Percentiles rank a stretch among this genome's conserved stretches.
phyloP scores from a whole-genome alignment of 1,140 invertebrate genomes.

The Heliothis virescens region DNA sequence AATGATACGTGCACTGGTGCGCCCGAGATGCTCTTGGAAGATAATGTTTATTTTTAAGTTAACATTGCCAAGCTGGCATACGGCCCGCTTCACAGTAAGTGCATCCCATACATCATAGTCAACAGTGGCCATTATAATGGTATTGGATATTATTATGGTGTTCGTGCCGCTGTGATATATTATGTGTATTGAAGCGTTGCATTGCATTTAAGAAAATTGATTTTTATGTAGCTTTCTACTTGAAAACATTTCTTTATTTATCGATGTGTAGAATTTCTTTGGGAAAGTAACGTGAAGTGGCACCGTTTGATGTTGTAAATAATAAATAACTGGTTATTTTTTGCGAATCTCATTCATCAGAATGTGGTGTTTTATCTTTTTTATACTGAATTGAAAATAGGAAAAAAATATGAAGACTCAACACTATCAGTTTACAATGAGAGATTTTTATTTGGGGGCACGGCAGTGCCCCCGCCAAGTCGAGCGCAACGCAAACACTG shows the following conservation, averaged over 20 bases:
- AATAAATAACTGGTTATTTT: too few species aligned
- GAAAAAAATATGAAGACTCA: too few species aligned
- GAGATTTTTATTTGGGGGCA: too few species aligned
- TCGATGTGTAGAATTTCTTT: not conserved
- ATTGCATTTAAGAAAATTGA: constrained; percentile 10
- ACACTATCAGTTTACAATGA: too few species aligned
- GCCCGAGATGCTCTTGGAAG: not conserved
- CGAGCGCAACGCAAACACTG: too few species aligned
- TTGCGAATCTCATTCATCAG: too few species aligned
- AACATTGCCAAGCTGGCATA: constrained; percentile 36
- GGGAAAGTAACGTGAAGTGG: too few species aligned
- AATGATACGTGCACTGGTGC: constrained; percentile 23
- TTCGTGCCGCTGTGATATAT: not conserved
- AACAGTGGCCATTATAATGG: constrained; percentile 35
- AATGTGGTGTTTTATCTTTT: too few species aligned
- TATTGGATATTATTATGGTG: constrained; percentile 34
- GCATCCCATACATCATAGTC: constrained; percentile 37
- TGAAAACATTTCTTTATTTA: not conserved
- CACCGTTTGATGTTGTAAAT: too few species aligned
- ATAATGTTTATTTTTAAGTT: constrained; percentile 41
- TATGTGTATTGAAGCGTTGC: not conserved
- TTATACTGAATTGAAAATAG: too few species aligned
- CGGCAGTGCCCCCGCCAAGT: too few species aligned
- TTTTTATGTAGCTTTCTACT: not conserved
- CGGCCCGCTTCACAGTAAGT: constrained; percentile 30